Base-by-base conservation (phyloP, 2,888 invertebrate species). In the Unio pictorum region DNA sequence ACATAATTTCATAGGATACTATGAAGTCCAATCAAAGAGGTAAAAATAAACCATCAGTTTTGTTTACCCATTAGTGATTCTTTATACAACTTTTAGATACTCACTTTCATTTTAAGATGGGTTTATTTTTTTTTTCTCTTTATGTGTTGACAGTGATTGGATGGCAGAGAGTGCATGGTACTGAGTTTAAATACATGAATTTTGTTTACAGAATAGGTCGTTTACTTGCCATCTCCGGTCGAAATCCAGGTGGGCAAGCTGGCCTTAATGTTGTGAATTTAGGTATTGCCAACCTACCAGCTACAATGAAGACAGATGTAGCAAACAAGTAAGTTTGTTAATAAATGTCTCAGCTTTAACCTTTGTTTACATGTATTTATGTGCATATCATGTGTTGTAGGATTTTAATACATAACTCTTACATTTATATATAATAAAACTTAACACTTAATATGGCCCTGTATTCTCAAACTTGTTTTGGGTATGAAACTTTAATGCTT, bases 261-360 rank as follows among this genome's bases (percentile, higher is more conserved):
- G 93, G 93, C 1, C 88, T 92, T 55, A 91, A 92, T 60, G 92
- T 92, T 61, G 91, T 93, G 64, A 93, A 93, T 85, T 90, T 93
- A 69, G 93, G 93, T 28, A 91, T 93, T 17, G 91, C 91, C 68
- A 93, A 93, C 87, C 88, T 93, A n/a, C 92, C 93, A 26, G 91
- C 93, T 20, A 93, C 93, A 23, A 91, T 92, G 57, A 91, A 93
- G 74, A 93, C 93, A n/a, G 93, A 93, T 82, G 90, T 93, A 77
- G 93, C 93, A 26, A 93, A 93, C 87, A 93, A 92, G 92, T 92
- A 80, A 78, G 85, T 67, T 17, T 55, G 45, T 26, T 60, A 17
- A 61, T 67, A 20, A 26, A 57, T 23, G 17, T 11, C 28, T 57
- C 4, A 65, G 20, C 55, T 57, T 54, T 5, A 56, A 56, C 26